Conservation (phyloP, 1,140 invertebrate genomes). For the Kradibia gibbosae region DNA sequence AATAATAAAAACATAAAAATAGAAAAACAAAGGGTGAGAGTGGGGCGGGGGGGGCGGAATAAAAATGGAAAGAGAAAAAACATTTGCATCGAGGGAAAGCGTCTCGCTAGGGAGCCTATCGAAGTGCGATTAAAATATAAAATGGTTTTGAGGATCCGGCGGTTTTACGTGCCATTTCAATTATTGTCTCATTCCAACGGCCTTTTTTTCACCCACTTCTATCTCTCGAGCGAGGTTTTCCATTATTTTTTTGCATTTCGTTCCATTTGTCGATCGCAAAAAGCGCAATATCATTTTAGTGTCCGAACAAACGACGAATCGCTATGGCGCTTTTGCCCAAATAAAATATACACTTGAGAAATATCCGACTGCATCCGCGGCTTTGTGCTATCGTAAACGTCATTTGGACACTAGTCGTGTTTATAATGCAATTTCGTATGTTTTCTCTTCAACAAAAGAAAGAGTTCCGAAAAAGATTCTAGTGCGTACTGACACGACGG, state of each 20-base stretch:
- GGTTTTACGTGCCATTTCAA: slow-evolving; percentile 71
- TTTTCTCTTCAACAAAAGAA: slow-evolving; percentile 21
- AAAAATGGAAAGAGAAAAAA: not conserved
- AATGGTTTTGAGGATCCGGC: slow-evolving; percentile 70
- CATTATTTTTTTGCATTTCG: slow-evolving; percentile 56
- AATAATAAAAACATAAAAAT: not conserved
- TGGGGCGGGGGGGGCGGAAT: slow-evolving; percentile 49
- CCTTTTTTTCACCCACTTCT: slow-evolving; percentile 62
- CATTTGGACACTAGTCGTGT: slow-evolving; percentile 38
- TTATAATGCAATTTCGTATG: slow-evolving; percentile 41
- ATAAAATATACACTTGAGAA: slow-evolving; percentile 52
- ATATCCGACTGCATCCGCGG: slow-evolving; percentile 29
- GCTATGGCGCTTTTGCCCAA: slow-evolving; percentile 42
- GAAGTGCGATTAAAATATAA: slow-evolving; percentile 71
- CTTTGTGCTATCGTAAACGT: slow-evolving; percentile 43
- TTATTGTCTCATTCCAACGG: slow-evolving; percentile 62
- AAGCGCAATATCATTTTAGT: slow-evolving; percentile 69
- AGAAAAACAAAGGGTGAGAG: slow-evolving; percentile 24
- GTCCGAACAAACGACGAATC: slow-evolving; percentile 53
- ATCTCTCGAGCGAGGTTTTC: slow-evolving; percentile 57
- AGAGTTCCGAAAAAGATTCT: not conserved
- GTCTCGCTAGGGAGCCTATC: slow-evolving; percentile 62
- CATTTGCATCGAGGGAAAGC: slow-evolving; percentile 47
- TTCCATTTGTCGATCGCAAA: slow-evolving; percentile 64
- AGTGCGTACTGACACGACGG: not conserved